phyloP scores from a whole-genome alignment of 2,797 vertebrate genomes.

The Liparis tanakae region DNA sequence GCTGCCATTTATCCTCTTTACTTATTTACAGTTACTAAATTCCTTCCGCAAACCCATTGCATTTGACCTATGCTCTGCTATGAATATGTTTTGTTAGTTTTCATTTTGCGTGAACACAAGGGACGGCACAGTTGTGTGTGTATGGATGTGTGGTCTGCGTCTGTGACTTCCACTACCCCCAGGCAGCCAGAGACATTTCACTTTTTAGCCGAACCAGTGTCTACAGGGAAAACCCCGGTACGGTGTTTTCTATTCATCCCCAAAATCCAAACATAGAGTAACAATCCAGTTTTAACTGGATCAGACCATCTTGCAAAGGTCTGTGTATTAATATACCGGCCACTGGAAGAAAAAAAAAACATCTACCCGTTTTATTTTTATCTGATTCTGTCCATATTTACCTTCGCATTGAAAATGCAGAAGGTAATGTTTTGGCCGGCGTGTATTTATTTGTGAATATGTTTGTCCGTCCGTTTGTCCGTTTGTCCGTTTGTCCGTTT shows the following conservation, averaged over 20 bases:
- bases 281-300: slow-evolving; percentile 36
- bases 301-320: slow-evolving; percentile 17
- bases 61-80: slow-evolving; percentile 34
- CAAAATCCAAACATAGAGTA: slow-evolving; percentile 37
- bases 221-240: slow-evolving; percentile 60
- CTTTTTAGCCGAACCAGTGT: slow-evolving; percentile 65
- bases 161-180: slow-evolving; percentile 52
- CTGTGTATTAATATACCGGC: slow-evolving; percentile 3
- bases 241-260: slow-evolving; percentile 52
- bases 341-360: slow-evolving; percentile 11
- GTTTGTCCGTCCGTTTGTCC: no score
- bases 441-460: no score
- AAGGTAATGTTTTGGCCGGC: no score
- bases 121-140: slow-evolving; percentile 7
- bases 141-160: slow-evolving; percentile 29
- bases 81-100: slow-evolving; percentile 50
- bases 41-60: neutral
- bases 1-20: neutral
- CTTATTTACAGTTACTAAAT: slow-evolving; percentile 10
- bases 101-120: slow-evolving; percentile 32
- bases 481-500: no score
- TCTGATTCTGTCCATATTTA: neutral
- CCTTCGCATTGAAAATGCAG: no score
- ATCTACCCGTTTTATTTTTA: neutral
- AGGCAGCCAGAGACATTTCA: slow-evolving; percentile 76